A percentile compares a stretch with the other conserved stretches of the same genome.
These are phyloP conservation scores for Nicator chloris DNA, from an alignment of 2,113 vertebrate genomes.

Conservation along the genomic window DNA sequence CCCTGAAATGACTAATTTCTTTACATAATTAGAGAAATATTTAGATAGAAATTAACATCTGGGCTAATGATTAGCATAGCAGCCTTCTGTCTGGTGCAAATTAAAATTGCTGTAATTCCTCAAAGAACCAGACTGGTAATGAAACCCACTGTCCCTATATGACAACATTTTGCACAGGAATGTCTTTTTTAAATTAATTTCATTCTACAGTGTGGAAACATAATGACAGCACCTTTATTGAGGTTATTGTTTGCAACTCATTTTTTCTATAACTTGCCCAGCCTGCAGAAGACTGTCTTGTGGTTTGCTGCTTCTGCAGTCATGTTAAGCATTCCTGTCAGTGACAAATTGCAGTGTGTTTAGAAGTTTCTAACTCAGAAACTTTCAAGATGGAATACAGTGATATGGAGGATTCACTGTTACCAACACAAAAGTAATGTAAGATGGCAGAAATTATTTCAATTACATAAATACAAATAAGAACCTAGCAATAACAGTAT, in stretches of 20 bases:
- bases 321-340: neutral
- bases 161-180: neutral
- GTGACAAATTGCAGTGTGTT: neutral
- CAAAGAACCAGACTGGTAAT: neutral
- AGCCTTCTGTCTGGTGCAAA: constrained; percentile 29
- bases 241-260: neutral
- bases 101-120: constrained; percentile 27
- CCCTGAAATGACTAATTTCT: neutral
- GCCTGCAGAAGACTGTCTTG: neutral
- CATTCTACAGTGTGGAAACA: neutral
- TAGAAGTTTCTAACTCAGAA: neutral
- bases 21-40: constrained; percentile 15
- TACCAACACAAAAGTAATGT: neutral
- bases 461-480: neutral
- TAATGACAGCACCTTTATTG: neutral
- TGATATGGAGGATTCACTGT: neutral
- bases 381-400: neutral
- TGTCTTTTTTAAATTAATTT: constrained; percentile 39
- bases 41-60: constrained; percentile 55
- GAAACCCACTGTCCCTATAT: constrained; percentile 20
- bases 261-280: neutral
- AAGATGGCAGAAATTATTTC: neutral
- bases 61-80: constrained; percentile 19
- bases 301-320: neutral
- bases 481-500: neutral